A percentile compares a stretch with the other conserved stretches of the same genome.
Evolutionary conservation across 2,888 invertebrate genomes (phyloP).

Genomic region (Netelia virgata): DNA sequence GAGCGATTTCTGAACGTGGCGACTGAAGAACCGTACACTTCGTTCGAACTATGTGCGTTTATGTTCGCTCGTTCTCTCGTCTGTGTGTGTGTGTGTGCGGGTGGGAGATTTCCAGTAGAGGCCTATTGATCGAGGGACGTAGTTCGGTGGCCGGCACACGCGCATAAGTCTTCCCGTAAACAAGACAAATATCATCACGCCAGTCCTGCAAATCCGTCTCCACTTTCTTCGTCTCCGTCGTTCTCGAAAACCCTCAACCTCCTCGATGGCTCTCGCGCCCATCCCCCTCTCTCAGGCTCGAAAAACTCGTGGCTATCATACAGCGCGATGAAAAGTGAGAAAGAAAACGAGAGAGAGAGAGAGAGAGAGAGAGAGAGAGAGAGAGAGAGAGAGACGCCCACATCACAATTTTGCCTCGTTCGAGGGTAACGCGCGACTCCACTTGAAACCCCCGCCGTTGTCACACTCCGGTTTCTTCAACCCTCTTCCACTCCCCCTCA

Average conservation of each 20-base stretch:
- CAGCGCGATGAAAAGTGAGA: constrained; percentile 59
- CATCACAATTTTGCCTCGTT: constrained; percentile 56
- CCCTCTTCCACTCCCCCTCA: neutral
- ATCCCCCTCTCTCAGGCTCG: neutral
- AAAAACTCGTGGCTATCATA: constrained; percentile 15
- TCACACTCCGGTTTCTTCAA: constrained; percentile 14
- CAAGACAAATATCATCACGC: constrained; percentile 84
- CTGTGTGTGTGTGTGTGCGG: constrained; percentile 70
- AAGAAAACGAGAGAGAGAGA: constrained; percentile 44
- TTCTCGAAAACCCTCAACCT: constrained; percentile 17
- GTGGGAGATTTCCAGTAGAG: constrained; percentile 81
- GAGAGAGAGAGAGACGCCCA: constrained; percentile 43
- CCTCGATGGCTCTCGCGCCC: neutral
- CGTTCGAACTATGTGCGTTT: constrained; percentile 43
- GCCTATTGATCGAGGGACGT: constrained; percentile 82
- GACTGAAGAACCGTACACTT: constrained; percentile 60
- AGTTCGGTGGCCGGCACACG: constrained; percentile 82
- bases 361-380: neutral
- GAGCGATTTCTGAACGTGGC: constrained; percentile 52
- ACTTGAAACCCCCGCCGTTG: constrained; percentile 43
- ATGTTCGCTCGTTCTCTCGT: constrained; percentile 10
- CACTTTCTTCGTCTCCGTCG: constrained; percentile 61
- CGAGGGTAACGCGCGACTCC: constrained; percentile 63
- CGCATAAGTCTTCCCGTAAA: constrained; percentile 84
- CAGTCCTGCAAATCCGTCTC: constrained; percentile 81